Evolutionary conservation across 2,113 vertebrate species (phyloP), one percentile per base, ranked within the genome.

Genomic region (Hassar affinis): DNA sequence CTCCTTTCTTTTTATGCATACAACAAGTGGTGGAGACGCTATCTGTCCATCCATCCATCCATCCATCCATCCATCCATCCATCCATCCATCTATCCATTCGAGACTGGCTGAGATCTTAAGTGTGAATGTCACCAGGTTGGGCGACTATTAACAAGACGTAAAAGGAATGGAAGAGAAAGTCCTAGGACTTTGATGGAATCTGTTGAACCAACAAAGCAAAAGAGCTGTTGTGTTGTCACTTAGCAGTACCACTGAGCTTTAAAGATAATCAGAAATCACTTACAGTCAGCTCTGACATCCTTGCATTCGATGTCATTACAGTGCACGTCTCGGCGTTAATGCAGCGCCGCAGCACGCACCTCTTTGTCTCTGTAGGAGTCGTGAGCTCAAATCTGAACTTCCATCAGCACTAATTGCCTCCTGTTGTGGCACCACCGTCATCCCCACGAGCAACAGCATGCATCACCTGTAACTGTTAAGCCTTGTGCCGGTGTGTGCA

Each of bases 221-320:
- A 6, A 47, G 66, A 22, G 64, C 64, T 20, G 11, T 68, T 22
- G 64, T 42, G 27, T 68, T 30, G n/a, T 10, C 59, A 52, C 14
- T 15, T n/a, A 27, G n/a, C 57, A 27, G 57, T 61, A n/a, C n/a
- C 57, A 61, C 9, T 4, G 59, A 42, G 54, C 54, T 76, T 76
- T 52, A 33, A 75, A 14, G 8, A 54, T 56, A 77, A 77, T 77
- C 9, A 77, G 14, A 77, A 77, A 35, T 45, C 51, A 56, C 74
- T 38, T 33, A 42, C 38, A 42, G 38, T n/a, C n/a, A n/a, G n/a
- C n/a, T n/a, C n/a, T 3, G 6, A 42, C 38, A 6, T 42, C 38
- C 38, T 42, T 42, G 38, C 2, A 2, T 42, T 42, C 6, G 38
- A 54, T 49, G 6, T 76, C 10, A 11, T 56, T 77, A 14, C 6